Base-by-base conservation (phyloP, 2,113 vertebrate genomes). In the Myrmecobius fasciatus region DNA sequence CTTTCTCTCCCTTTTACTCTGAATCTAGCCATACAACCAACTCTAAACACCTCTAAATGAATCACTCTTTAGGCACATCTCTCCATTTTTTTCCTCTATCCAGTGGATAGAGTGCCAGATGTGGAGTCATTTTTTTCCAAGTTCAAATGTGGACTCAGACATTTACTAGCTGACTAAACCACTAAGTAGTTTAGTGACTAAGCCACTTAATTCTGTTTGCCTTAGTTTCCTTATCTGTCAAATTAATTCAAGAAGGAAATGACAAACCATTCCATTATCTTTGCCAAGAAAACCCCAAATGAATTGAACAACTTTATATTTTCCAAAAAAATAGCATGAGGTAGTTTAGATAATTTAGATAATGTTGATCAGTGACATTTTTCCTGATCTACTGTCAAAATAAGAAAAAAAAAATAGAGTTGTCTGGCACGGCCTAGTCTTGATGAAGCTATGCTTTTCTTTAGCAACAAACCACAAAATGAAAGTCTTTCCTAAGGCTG, bases 191-290 rank as follows among this genome's bases (percentile, higher is more conserved):
- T n/a, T n/a, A n/a, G n/a, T 89, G 94, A 90, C 90, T 75, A 92
- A 94, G 9, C 92, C 91, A 92, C 25, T 93, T 92, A 94, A 93
- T 90, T 36, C 90, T 53, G 93, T 46, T 51, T 93, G 49, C 89
- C 92, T 92, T 93, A 75, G 24, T 93, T 95, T 96, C n/a, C 46
- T 96, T 56, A 49, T 95, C 89, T 95, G 52, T 83, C 20, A 83
- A 83, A 83, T 43, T n/a, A 43, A 6, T n/a, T 43, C 7, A 20
- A 83, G 67, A 83, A 83, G 67, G 67, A 83, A 83, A 83, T 43
- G n/a, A 20, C 36, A 43, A 83, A 83, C n/a, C 20, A 75, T 14
- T 75, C 36, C 60, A 83, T 5, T 43, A 83, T 83, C 20, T 83
- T 8, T 83, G 67, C 67, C 67, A 43, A 83, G 67, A 43, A 83